phyloP scores from a whole-genome alignment of 2,113 vertebrate genomes.

The Okapia johnstoni region DNA sequence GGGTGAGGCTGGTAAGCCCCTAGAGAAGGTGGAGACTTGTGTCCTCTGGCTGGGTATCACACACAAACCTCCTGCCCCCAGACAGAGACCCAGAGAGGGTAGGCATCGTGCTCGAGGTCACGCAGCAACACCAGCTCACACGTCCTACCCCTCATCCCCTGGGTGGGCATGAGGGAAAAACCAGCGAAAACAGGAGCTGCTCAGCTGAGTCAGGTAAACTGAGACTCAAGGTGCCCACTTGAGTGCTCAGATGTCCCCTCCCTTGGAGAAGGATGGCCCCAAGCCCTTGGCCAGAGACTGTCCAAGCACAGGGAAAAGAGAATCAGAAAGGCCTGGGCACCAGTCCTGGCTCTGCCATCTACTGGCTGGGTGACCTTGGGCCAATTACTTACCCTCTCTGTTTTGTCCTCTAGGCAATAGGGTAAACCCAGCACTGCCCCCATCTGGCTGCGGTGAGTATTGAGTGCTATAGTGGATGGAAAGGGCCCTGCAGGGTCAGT shows the following conservation, averaged over 20 bases:
- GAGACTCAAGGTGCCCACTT: not conserved
- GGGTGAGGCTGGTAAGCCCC: not conserved
- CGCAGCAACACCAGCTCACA: not conserved
- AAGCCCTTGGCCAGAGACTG: not conserved
- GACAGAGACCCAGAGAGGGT: not conserved
- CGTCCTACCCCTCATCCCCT: accelerated
- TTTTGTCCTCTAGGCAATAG: not conserved
- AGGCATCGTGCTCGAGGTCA: not conserved
- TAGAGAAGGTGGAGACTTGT: not conserved
- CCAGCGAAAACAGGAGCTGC: not conserved
- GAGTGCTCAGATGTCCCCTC: not conserved
- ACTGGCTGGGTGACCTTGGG: not conserved
- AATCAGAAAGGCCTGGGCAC: not conserved
- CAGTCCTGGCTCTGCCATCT: not conserved
- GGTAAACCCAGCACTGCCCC: not conserved
- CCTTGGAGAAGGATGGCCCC: not conserved
- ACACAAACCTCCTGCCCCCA: no score
- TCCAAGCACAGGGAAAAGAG: not conserved
- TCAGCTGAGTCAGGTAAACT: not conserved
- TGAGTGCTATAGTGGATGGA: accelerated
- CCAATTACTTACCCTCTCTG: not conserved
- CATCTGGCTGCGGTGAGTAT: not conserved
- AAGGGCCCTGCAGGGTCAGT: not conserved
- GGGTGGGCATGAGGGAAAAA: not conserved
- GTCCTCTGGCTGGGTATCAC: not conserved